Base-by-base conservation (phyloP, 2,113 vertebrate genomes). In the Nothocercus julius region DNA sequence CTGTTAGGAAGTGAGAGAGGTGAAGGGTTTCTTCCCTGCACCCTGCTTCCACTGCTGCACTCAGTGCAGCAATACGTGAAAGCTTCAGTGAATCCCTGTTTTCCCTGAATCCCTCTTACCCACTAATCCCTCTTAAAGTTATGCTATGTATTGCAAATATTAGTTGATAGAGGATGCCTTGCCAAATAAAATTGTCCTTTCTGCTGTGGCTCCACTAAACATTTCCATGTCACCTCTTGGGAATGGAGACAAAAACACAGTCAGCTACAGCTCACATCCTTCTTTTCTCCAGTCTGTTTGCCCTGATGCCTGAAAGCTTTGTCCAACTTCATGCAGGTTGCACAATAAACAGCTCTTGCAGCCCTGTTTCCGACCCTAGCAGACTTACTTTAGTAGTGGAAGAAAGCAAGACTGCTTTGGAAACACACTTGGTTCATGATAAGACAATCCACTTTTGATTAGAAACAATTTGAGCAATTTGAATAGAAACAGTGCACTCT, bases 101-200 rank as follows among this genome's bases (percentile, higher is more conserved):
- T 32, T 21, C 54, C 54, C 30, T 58, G 54, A 58, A 58, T 58
- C 54, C 30, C 17, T 58, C 28, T 58, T 58, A 32, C 54, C 17
- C 30, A 18, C 54, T 91, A 62, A 62, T 44, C 28, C 17, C 32
- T 34, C 68, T 73, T 73, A 68, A 91, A 85, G 13, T 68, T 82
- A 58, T 18, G 56, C 49, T 40, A 14, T 61, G 51, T 47, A 64
- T 21, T 56, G 44, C 47, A 92, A 87, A 82, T 72, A 73, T 53
- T 89, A 92, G 64, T 87, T 92, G 34, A 62, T 79, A 89, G 28
- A 61, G 76, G 58, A 13, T 89, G 58, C 47, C 66, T 92, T 72
- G 38, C 38, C 54, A 73, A 47, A 40, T 38, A 53, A 30, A 88
- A 73, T 76, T 5, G 3, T 82, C 38, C 38, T 64, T 58, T 91